Percentiles rank a stretch among this genome's conserved stretches.
Conservation (phyloP, 2,888 invertebrate genomes). For the Tenthredo amoena region DNA sequence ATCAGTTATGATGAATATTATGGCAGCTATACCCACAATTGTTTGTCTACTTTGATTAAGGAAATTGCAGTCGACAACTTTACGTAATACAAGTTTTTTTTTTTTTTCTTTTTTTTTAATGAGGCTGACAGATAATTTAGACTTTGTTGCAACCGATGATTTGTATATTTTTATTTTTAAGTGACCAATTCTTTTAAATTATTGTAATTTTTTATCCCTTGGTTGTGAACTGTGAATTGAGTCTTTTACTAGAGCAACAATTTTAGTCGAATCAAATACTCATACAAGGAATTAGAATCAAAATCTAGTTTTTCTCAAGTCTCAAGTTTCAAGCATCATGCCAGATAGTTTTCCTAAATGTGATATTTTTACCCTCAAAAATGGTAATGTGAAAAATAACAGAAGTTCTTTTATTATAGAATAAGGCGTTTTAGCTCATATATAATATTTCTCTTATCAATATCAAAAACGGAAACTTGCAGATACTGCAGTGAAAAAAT, state of each 20-base stretch:
- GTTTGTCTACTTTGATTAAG: not conserved
- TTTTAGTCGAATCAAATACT: conserved; percentile 19
- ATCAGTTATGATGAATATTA: conserved; percentile 29
- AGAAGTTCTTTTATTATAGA: not conserved
- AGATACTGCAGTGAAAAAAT: not conserved
- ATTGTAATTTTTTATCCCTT: conserved; percentile 33
- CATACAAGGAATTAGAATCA: not conserved
- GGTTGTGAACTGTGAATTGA: conserved; percentile 32
- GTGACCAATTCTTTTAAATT: conserved; percentile 36
- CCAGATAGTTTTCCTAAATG: not conserved
- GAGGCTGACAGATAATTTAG: not conserved
- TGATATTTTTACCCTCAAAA: not conserved
- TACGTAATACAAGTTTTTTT: conserved; percentile 11
- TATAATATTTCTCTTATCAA: not conserved
- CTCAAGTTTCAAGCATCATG: not conserved
- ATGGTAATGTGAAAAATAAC: not conserved
- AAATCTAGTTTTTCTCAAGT: conserved; percentile 21
- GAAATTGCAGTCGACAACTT: conserved; percentile 21
- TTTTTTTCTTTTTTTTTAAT: not conserved
- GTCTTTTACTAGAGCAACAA: not conserved
- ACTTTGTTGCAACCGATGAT: conserved; percentile 49
- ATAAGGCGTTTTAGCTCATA: not conserved
- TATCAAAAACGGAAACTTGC: not conserved
- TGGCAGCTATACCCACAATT: conserved; percentile 47
- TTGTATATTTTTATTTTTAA: conserved; percentile 17